These are phyloP conservation scores for Lochmaea capreae DNA, from an alignment of 2,888 invertebrate genomes.

Conservation along the genomic window DNA sequence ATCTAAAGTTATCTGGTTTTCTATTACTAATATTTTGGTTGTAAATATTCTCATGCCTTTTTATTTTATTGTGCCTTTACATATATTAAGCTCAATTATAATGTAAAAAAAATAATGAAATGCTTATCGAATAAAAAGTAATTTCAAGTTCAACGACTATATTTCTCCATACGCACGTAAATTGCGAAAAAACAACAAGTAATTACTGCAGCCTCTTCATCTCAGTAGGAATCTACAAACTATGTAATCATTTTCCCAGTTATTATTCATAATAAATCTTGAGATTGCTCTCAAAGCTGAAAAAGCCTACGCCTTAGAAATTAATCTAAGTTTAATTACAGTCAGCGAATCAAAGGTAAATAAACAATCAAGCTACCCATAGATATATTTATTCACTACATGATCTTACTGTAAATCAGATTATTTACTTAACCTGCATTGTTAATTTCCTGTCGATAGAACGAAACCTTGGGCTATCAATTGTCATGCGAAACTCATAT, in stretches of 20 bases:
- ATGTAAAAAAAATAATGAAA: no score
- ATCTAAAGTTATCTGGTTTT: no score
- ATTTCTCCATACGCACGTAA: background rate
- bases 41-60: background rate
- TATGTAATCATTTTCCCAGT: conserved; percentile 38
- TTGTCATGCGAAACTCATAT: conserved; percentile 9
- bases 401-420: conserved; percentile 18
- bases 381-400: conserved; percentile 12
- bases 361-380: conserved; percentile 38
- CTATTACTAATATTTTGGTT: background rate
- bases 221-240: conserved; percentile 26
- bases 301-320: conserved; percentile 37
- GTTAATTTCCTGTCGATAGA: conserved; percentile 20
- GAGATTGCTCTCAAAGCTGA: conserved; percentile 28
- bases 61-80: no score
- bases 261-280: conserved; percentile 39
- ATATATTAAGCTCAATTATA: no score
- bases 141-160: background rate
- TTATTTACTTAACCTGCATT: conserved; percentile 5
- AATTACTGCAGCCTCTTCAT: conserved; percentile 23
- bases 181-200: conserved; percentile 17
- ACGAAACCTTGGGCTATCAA: conserved; percentile 21
- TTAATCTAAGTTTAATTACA: conserved; percentile 39
- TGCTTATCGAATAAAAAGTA: background rate
- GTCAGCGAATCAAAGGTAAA: conserved; percentile 39